Percentiles rank a stretch among this genome's conserved stretches.
phyloP scores from a whole-genome alignment of 2,797 vertebrate species.

The Pachyuromys duprasi region DNA sequence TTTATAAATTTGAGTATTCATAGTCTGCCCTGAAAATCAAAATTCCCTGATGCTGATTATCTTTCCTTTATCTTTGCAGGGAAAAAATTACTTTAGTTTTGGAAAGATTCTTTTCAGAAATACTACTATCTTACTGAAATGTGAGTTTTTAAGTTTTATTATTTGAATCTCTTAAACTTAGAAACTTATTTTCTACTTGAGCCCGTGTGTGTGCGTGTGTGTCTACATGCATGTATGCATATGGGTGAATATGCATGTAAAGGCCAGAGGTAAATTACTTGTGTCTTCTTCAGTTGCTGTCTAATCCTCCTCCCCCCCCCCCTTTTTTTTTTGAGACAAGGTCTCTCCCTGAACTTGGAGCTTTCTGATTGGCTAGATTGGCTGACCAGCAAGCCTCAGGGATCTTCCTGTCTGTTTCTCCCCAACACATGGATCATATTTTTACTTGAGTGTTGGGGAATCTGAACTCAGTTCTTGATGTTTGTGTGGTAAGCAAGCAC shows the following conservation, averaged over 20 bases:
- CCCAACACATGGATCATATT: background rate
- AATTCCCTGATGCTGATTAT: slow-evolving; percentile 58
- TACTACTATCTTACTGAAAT: slow-evolving; percentile 94
- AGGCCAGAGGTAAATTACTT: background rate
- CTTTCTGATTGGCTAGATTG: background rate
- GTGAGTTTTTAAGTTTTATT: slow-evolving; percentile 89
- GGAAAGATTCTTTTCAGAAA: slow-evolving; percentile 95
- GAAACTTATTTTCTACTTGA: slow-evolving; percentile 32
- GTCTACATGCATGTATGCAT: background rate
- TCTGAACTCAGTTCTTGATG: background rate
- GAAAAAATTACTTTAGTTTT: slow-evolving; percentile 90
- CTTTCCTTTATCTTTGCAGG: slow-evolving; percentile 86
- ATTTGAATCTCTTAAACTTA: slow-evolving; percentile 48
- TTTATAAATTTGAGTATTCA: slow-evolving; percentile 49
- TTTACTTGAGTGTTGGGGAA: background rate
- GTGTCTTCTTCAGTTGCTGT: background rate
- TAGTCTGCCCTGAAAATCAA: slow-evolving; percentile 40
- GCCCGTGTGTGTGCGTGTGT: background rate
- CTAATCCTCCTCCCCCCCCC: too few species aligned
- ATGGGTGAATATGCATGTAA: background rate
- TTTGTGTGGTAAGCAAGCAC: background rate
- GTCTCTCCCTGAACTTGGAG: background rate
- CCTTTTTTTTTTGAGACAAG: background rate
- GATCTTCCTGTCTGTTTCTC: background rate
- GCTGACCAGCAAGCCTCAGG: background rate